phyloP scores from a whole-genome alignment of 2,797 vertebrate species.

The Chlorospingus flavigularis region DNA sequence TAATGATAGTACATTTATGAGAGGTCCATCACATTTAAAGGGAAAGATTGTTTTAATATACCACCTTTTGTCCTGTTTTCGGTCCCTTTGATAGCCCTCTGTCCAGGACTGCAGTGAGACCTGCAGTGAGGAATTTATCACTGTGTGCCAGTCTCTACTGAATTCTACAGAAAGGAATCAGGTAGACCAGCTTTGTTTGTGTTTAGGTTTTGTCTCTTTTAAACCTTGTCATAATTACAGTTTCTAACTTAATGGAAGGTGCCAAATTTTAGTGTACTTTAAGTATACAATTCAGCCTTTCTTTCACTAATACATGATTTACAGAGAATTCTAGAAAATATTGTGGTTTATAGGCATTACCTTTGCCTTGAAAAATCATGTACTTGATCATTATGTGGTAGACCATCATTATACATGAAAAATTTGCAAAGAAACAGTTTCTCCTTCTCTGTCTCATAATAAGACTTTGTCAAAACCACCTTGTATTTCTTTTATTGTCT shows the following conservation, averaged over 20 bases:
- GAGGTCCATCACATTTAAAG: background rate
- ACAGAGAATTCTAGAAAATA: background rate
- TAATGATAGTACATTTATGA: background rate
- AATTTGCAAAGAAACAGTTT: background rate
- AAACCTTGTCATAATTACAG: background rate
- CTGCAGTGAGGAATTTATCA: background rate
- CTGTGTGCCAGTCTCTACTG: background rate
- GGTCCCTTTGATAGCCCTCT: background rate
- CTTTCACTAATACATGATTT: background rate
- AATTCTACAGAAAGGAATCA: background rate
- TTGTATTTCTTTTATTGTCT: background rate
- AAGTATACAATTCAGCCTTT: background rate
- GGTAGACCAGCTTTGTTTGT: background rate
- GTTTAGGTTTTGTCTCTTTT: background rate
- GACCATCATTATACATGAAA: background rate
- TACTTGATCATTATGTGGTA: background rate
- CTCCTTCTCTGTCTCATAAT: background rate
- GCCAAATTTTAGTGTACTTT: background rate
- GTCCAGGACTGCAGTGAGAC: background rate
- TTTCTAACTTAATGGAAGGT: background rate
- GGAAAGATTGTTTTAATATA: background rate
- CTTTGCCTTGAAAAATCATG: background rate
- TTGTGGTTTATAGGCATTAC: background rate
- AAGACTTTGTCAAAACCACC: background rate
- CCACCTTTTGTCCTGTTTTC: background rate